Base-by-base conservation (phyloP, 2,888 invertebrate genomes). In the Drosophila anomalata region DNA sequence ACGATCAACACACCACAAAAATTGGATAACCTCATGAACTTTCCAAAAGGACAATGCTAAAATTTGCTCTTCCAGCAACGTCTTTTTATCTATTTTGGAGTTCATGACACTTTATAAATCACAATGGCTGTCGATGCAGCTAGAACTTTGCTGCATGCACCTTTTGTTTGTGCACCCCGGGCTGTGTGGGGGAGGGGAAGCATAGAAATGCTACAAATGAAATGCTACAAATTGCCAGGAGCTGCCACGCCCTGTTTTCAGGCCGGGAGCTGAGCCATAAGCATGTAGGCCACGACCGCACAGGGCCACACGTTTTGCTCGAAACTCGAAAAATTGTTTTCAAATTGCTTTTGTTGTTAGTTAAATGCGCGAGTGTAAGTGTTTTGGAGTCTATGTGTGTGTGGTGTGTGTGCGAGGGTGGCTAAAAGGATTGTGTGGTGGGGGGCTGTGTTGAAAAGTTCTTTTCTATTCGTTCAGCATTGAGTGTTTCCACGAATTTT, bases 331-430 rank as follows among this genome's bases (percentile, higher is more conserved):
- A 75, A 70, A 74, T 76, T 74, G 67, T 55, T 59, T 67, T 79
- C 63, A 67, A 76, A 79, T 79, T 71, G 77, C 58, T 74, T 77
- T 79, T 71, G 58, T 74, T 79, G 58, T 61, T 54, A 51, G 71
- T 44, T 70, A 70, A 76, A 70, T 74, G 70, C 70, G 51, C 62
- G 61, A 53, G 46, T 61, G 50, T 9, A 52, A 52, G 53, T 61
- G 29, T 33, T 22, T 17, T 11, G n/a, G 31, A 41, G 29, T 29
- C 47, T 17, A 20, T 54, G 50, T 6, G 26, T 33, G 51, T 14
- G 24, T 54, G 50, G 33, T 24, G 50, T 7, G 44, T 22, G 44
- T 44, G 33, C 12, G 36, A 26, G 12, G 31, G 39, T 26, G 29
- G 22, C 46, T n/a, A 8, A 42, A 31, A 11, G 53, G 50, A 9